A percentile compares a stretch with the other conserved stretches of the same genome.
Evolutionary conservation across 2,888 invertebrate genomes (phyloP).

Genomic region (Athetis lepigone): DNA sequence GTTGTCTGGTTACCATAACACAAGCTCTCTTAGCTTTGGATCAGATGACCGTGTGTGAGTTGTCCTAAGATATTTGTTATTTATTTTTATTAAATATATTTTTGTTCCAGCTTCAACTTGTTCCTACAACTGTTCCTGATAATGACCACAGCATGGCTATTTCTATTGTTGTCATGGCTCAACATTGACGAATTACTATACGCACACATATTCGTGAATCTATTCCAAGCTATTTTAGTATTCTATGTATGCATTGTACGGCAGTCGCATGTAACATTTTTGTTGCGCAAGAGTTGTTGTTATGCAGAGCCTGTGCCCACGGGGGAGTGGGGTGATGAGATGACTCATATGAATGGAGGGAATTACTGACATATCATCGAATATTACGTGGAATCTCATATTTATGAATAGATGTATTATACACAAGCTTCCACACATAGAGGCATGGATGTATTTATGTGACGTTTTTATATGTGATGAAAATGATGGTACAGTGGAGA

Average conservation of each 20-base stretch:
- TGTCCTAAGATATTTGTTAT: too few relatives aligned
- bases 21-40: too few relatives aligned
- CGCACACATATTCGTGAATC: constrained; percentile 94
- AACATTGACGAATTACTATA: constrained; percentile 94
- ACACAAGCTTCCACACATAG: constrained; percentile 50
- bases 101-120: constrained; percentile 92
- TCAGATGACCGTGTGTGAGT: too few relatives aligned
- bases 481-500: constrained; percentile 41
- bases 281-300: constrained; percentile 95
- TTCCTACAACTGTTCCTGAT: constrained; percentile 94
- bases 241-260: constrained; percentile 94
- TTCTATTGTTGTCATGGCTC: constrained; percentile 94
- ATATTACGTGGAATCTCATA: constrained; percentile 43
- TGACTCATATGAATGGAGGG: constrained; percentile 96
- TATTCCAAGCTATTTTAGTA: constrained; percentile 93
- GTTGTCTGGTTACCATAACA: too few relatives aligned
- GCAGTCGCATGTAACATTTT: constrained; percentile 94
- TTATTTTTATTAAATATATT: too few relatives aligned
- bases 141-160: constrained; percentile 94
- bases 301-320: constrained; percentile 93
- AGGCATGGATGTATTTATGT: constrained; percentile 40
- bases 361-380: constrained; percentile 73
- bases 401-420: constrained; percentile 24
- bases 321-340: constrained; percentile 97
- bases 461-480: constrained; percentile 38